Evolutionary conservation across 2,797 vertebrate species (phyloP).

Genomic region (Miichthys miiuy): DNA sequence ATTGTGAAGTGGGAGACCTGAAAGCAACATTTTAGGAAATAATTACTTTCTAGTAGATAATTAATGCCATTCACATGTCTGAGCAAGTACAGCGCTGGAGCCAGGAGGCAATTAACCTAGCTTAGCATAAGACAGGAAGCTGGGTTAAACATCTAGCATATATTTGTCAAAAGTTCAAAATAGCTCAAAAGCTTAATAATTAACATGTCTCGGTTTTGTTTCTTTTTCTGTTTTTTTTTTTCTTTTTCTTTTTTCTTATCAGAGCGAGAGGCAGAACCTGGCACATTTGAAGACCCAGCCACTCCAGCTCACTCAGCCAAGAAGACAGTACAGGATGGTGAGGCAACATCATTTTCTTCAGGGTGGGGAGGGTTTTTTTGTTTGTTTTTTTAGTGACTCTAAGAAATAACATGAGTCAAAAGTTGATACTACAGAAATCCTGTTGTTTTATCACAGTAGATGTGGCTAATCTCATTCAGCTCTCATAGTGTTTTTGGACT

Average conservation of each 20-base stretch:
- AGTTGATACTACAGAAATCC: not conserved
- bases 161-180: not conserved
- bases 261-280: conserved; percentile 73
- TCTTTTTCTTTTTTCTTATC: conserved; percentile 10
- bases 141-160: not conserved
- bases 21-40: not conserved
- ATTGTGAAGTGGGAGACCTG: not conserved
- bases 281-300: conserved; percentile 67
- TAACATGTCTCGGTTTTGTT: not conserved
- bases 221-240: not conserved
- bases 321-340: conserved; percentile 76
- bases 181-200: not conserved
- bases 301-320: conserved; percentile 70
- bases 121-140: not conserved
- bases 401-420: conserved; percentile 1
- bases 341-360: conserved; percentile 48
- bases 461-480: conserved; percentile 7
- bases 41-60: not conserved
- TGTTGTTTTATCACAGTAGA: conserved; percentile 18
- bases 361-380: not conserved
- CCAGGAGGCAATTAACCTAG: not conserved
- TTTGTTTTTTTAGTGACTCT: not conserved
- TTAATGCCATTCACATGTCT: not conserved
- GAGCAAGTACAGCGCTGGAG: not conserved
- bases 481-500: not conserved